Percentiles rank a stretch among this genome's conserved stretches.
Evolutionary conservation across 1,140 invertebrate species (phyloP).

Genomic region (Phymorhynchus buccinoides): DNA sequence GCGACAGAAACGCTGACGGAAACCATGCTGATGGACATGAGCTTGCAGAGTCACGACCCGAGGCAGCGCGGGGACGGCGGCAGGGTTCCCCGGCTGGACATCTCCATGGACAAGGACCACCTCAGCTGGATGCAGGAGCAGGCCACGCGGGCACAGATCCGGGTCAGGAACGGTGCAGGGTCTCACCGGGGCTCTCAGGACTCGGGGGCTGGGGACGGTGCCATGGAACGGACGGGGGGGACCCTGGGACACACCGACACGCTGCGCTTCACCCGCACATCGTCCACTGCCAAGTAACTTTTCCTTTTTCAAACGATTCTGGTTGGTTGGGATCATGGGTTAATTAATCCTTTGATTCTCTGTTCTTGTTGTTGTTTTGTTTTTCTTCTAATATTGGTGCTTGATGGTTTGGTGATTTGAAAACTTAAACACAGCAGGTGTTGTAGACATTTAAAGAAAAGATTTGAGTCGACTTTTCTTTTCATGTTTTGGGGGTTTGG

Average conservation of each 20-base stretch:
- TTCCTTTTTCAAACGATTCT: neutral
- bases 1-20: constrained; percentile 49
- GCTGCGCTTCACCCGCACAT: constrained; percentile 45
- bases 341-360: neutral
- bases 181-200: neutral
- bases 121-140: constrained; percentile 70
- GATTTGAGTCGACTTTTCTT: neutral
- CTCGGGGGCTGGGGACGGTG: constrained; percentile 40
- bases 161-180: constrained; percentile 48
- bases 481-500: neutral
- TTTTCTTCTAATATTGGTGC: neutral
- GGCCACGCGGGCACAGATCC: constrained; percentile 57
- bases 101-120: constrained; percentile 70
- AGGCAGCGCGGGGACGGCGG: constrained; percentile 41
- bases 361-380: neutral
- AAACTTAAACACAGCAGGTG: neutral
- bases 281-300: constrained; percentile 25
- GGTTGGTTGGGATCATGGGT: no score
- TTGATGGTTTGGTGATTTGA: neutral
- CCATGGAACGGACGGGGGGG: constrained; percentile 48
- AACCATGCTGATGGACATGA: constrained; percentile 68
- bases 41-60: constrained; percentile 67
- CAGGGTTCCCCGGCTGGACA: constrained; percentile 67
- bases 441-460: no score
- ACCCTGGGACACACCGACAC: constrained; percentile 54